Evolutionary conservation across 2,888 invertebrate genomes (phyloP), one percentile per base, ranked within the genome.

Genomic region (Trichopoda pennipes): DNA sequence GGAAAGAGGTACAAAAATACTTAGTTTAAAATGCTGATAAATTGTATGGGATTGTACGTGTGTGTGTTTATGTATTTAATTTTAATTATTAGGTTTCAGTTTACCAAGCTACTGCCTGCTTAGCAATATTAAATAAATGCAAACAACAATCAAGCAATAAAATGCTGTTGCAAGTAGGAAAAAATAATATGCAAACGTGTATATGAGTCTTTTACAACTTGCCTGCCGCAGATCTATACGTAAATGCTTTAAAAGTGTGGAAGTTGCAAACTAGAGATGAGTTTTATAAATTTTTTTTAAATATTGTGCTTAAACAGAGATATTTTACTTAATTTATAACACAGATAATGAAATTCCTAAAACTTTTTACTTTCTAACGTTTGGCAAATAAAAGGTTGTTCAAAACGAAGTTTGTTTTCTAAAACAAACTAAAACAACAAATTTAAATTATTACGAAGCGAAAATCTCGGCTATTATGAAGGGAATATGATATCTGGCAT

Each of bases 81-180:
- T 70, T 75, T 79, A 82, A 82, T 82, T 82, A 82, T 70, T 58
- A 66, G 60, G 49, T 61, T 75, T 19, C 42, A 75, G 38, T 51
- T 12, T 12, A 38, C 38, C 38, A 7, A 38, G 12, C 28, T 28
- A 8, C 38, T 56, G 49, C 55, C 69, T 74, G 74, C 28, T 69
- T 28, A 51, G 10, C 64, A 68, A 69, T 66, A 44, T 60, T 74
- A 76, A 76, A 47, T 49, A 70, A 70, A 78, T 70, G 75, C 60
- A 66, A 78, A 79, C 81, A 82, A 78, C 78, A 82, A 82, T 82
- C 74, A 82, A 38, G 74, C 73, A 66, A 79, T 75, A 75, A 78
- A 75, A 78, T 75, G 53, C 21, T 51, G 42, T 49, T 58, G 38
- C 58, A 66, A 28, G 28, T 6, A 28, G 51, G 16, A 16, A 58